Percentiles rank a stretch among this genome's conserved stretches.
Conservation (phyloP, 1,140 invertebrate species). For the Drosophila ironensis region DNA sequence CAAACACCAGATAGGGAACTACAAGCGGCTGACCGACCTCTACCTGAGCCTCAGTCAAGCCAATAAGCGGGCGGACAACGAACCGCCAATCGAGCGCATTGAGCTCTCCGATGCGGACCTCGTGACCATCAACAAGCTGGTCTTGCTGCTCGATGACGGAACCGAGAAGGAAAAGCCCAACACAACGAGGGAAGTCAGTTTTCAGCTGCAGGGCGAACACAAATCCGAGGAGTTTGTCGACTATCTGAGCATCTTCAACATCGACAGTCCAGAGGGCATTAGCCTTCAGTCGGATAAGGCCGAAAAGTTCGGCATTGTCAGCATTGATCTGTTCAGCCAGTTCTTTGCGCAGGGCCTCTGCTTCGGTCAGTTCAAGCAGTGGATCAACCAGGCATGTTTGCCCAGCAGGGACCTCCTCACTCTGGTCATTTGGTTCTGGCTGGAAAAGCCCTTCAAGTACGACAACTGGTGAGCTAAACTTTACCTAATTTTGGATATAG, state of each 20-base stretch:
- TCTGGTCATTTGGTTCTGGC: constrained; percentile 74
- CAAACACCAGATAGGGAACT: constrained; percentile 56
- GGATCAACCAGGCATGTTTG: constrained; percentile 40
- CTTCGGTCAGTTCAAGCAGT: constrained; percentile 67
- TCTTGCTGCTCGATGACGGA: constrained; percentile 52
- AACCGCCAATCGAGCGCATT: constrained; percentile 45
- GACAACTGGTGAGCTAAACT: constrained; percentile 53
- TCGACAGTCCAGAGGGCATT: constrained; percentile 46
- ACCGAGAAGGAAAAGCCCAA: constrained; percentile 24
- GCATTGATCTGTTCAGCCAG: constrained; percentile 58
- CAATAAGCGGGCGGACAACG: constrained; percentile 3
- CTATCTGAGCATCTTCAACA: constrained; percentile 68
- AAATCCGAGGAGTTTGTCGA: constrained; percentile 71
- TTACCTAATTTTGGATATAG: neutral
- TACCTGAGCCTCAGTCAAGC: constrained; percentile 50
- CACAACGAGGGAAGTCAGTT: constrained; percentile 50
- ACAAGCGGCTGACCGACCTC: constrained; percentile 64
- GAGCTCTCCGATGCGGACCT: constrained; percentile 70
- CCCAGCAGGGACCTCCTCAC: constrained; percentile 65
- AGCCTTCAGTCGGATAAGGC: constrained; percentile 39
- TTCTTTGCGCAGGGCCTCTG: constrained; percentile 57
- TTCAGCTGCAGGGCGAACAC: constrained; percentile 42
- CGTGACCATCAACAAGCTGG: constrained; percentile 76
- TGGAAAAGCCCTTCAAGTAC: constrained; percentile 74
- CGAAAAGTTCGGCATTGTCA: constrained; percentile 57